Conservation (phyloP, 2,797 vertebrate species). For the Hippoglossus hippoglossus region DNA sequence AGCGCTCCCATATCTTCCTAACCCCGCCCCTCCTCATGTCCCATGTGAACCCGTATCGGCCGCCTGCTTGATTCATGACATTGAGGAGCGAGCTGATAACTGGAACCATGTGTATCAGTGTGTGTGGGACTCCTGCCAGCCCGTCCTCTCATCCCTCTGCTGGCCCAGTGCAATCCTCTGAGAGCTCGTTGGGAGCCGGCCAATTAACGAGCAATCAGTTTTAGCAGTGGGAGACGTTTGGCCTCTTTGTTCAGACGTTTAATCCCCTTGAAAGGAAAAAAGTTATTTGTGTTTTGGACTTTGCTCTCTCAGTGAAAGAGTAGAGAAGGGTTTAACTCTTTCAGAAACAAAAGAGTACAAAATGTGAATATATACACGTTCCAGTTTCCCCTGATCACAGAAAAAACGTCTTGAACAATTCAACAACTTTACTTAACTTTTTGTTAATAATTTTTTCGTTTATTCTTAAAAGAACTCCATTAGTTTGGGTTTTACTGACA, state of each 20-base stretch:
- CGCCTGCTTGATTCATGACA: slow-evolving; percentile 57
- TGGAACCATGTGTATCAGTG: slow-evolving; percentile 67
- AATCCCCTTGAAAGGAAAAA: slow-evolving; percentile 19
- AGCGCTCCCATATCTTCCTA: not conserved
- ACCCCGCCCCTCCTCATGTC: slow-evolving; percentile 22
- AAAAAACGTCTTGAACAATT: too few species aligned
- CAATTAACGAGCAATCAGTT: slow-evolving; percentile 37
- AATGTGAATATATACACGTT: not conserved
- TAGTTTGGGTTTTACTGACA: too few species aligned
- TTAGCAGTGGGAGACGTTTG: slow-evolving; percentile 45
- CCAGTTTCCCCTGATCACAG: too few species aligned
- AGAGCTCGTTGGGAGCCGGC: slow-evolving; percentile 37
- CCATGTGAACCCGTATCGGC: slow-evolving; percentile 44
- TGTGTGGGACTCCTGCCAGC: slow-evolving; percentile 35
- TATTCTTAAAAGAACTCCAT: not conserved
- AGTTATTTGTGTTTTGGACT: slow-evolving; percentile 14
- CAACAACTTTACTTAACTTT: not conserved
- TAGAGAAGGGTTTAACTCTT: slow-evolving; percentile 4
- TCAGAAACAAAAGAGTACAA: not conserved
- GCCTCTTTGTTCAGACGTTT: slow-evolving; percentile 33
- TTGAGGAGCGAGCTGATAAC: slow-evolving; percentile 54
- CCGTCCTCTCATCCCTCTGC: slow-evolving; percentile 48
- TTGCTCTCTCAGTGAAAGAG: slow-evolving; percentile 12
- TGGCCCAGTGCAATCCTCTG: slow-evolving; percentile 39
- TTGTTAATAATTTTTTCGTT: not conserved